Evolutionary conservation across 2,888 invertebrate species (phyloP).

Genomic region (Patella ulyssiponensis): DNA sequence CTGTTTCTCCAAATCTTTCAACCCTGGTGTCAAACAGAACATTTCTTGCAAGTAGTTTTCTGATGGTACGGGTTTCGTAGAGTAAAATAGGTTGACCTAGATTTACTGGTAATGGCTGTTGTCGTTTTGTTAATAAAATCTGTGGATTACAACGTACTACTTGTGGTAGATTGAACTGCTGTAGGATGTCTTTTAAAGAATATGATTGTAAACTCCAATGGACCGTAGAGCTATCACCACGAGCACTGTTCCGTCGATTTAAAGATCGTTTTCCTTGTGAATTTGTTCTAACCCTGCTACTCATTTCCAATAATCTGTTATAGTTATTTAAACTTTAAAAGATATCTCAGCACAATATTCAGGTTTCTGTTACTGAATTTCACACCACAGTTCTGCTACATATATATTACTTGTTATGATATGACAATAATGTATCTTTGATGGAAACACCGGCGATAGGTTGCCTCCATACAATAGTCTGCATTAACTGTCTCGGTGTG

Average conservation of each 20-base stretch:
- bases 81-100: slow-evolving; percentile 53
- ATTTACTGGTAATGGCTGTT: slow-evolving; percentile 48
- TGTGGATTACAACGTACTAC: slow-evolving; percentile 55
- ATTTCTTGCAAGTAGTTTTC: slow-evolving; percentile 56
- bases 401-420: no score
- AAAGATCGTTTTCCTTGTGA: neutral
- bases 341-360: no score
- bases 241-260: neutral
- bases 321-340: no score
- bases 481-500: no score
- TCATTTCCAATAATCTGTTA: neutral
- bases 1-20: slow-evolving; percentile 50
- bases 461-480: no score
- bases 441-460: no score
- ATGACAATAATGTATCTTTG: no score
- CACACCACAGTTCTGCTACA: no score
- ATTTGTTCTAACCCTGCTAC: neutral
- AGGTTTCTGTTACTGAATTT: no score
- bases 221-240: slow-evolving; percentile 27
- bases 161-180: slow-evolving; percentile 53
- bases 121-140: slow-evolving; percentile 42
- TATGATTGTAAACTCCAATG: slow-evolving; percentile 59
- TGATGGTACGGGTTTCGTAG: slow-evolving; percentile 50
- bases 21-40: slow-evolving; percentile 43
- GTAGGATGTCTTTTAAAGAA: slow-evolving; percentile 46